Conservation (phyloP, 2,113 vertebrate species). For the Dasyprocta punctata region DNA sequence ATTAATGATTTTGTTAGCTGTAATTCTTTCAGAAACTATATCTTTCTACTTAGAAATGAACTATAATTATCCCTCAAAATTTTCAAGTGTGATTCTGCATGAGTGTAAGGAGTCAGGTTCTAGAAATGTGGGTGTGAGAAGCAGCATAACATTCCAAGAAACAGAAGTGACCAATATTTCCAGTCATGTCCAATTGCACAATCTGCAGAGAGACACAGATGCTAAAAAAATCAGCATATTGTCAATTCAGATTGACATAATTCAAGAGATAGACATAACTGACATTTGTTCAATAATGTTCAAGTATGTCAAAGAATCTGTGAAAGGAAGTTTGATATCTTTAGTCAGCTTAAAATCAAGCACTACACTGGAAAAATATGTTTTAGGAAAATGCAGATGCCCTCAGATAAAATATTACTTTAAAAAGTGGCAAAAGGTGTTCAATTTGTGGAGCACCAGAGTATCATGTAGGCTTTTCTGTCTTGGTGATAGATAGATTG, state of each 20-base stretch:
- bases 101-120: not conserved
- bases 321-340: constrained; percentile 53
- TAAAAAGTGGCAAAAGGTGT: not conserved
- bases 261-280: constrained; percentile 43
- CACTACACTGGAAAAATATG: not conserved
- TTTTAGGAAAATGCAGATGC: not conserved
- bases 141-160: not conserved
- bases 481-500: not conserved
- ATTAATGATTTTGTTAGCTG: not conserved
- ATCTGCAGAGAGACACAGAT: not conserved
- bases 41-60: not conserved
- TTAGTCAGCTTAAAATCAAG: constrained; percentile 54
- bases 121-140: not conserved
- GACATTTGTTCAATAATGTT: constrained; percentile 69
- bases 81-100: not conserved
- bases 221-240: constrained; percentile 51
- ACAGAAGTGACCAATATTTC: not conserved
- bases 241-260: constrained; percentile 63
- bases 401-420: not conserved
- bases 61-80: not conserved
- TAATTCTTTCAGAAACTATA: not conserved
- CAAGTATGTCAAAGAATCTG: constrained; percentile 60
- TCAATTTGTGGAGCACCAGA: no score
- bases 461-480: not conserved
- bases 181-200: not conserved